Evolutionary conservation across 1,140 invertebrate species (phyloP), one percentile per base, ranked within the genome.

Genomic region (Colletes latitarsis): DNA sequence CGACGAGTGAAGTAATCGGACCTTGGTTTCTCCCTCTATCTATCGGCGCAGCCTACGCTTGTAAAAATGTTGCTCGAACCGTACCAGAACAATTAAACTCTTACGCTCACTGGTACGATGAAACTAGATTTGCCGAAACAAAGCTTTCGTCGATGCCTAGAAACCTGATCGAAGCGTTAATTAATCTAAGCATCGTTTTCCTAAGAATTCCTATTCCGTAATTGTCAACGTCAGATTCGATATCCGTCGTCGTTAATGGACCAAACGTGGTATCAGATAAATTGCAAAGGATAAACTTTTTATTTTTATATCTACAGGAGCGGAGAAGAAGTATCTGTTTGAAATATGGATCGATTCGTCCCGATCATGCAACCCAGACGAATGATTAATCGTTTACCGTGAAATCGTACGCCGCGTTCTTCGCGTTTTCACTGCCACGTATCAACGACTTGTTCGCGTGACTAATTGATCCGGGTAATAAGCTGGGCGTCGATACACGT

Each of bases 1-100:
- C 81, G 87, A 78, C 83, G 19, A 71, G 82, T 84, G 78, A 89
- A 88, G 86, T 91, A 88, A 89, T 85, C 82, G 57, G 80, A 78
- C 82, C 82, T 82, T 67, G 70, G 83, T 73, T 73, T 68, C 77
- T 87, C 60, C 66, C 46, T 87, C 77, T 43, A 81, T 64, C 77
- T 57, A 70, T 41, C 39, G 21, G 80, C 73, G 82, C 82, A 85
- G 73, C 81, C 77, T 81, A 77, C 78, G 49, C 67, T 80, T 70
- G 76, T 55, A 49, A 43, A 76, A 86, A 86, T 86, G 70, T 77
- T 62, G 15, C 58, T 53, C 21, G 15, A 9, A 9, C 12, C 52
- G n/a, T 10, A 6, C 5, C 17, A 46, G 17, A 46, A 19, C 46
- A 19, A 46, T 46, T n/a, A 5, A 19, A 43, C 9, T 5, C n/a